These are phyloP conservation scores for Aphidius colemani DNA, from an alignment of 2,888 invertebrate species.

Conservation along the genomic window DNA sequence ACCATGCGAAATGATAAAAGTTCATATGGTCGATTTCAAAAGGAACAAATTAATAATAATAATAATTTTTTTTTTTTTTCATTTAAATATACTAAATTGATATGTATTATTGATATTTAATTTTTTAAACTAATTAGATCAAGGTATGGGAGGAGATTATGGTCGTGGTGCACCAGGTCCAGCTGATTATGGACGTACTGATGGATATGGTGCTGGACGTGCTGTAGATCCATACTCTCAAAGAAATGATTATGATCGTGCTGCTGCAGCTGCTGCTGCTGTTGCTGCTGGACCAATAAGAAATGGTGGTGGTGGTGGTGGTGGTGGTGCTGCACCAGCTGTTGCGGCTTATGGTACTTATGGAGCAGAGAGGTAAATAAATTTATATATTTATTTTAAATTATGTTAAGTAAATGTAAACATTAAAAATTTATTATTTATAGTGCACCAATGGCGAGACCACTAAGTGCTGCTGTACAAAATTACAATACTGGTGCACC, in stretches of 20 bases:
- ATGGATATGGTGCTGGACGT: slow-evolving; percentile 54
- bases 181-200: slow-evolving; percentile 56
- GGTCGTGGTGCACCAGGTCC: slow-evolving; percentile 55
- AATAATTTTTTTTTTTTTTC: too few relatives aligned
- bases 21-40: too few relatives aligned
- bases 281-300: slow-evolving; percentile 53
- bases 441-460: slow-evolving; percentile 30
- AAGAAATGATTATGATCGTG: slow-evolving; percentile 56
- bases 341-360: slow-evolving; percentile 32
- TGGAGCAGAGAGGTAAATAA: slow-evolving; percentile 33
- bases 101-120: not conserved
- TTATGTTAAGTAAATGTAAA: too few relatives aligned
- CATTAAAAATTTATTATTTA: too few relatives aligned
- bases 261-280: slow-evolving; percentile 29
- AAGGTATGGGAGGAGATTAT: slow-evolving; percentile 56
- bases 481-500: slow-evolving; percentile 53
- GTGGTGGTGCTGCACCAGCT: slow-evolving; percentile 44
- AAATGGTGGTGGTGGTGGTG: slow-evolving; percentile 55
- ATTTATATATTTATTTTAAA: too few relatives aligned
- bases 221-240: slow-evolving; percentile 53
- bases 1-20: too few relatives aligned
- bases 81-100: too few relatives aligned
- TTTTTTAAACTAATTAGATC: slow-evolving; percentile 41
- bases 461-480: slow-evolving; percentile 49
- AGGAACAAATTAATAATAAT: not conserved